phyloP scores from a whole-genome alignment of 2,797 vertebrate genomes.

The Phoxinus dragarum region DNA sequence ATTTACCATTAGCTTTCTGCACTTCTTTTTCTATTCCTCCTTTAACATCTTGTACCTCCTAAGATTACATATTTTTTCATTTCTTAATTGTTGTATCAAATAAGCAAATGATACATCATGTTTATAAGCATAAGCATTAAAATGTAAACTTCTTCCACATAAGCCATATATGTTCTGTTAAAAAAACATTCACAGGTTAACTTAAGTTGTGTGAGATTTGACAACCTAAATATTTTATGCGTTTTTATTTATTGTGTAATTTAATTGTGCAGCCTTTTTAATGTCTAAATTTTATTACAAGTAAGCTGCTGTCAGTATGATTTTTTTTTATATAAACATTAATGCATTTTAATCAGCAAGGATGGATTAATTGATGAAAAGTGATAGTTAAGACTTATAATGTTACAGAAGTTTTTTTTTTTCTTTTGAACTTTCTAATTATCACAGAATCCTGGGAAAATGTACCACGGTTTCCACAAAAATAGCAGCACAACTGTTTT shows the following conservation, averaged over 20 bases:
- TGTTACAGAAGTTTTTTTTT: not conserved
- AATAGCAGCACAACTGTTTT: not conserved
- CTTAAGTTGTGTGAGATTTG: not conserved
- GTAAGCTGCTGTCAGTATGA: too few species aligned
- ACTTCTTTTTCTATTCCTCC: not conserved
- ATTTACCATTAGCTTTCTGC: not conserved
- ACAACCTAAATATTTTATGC: conserved; percentile 2
- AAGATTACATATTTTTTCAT: not conserved
- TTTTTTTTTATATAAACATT: too few species aligned
- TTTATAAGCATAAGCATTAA: not conserved
- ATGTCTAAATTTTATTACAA: not conserved
- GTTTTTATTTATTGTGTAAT: not conserved
- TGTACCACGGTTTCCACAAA: not conserved
- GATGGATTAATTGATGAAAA: not conserved
- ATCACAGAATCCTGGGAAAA: not conserved
- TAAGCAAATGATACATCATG: not conserved
- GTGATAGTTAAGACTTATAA: not conserved
- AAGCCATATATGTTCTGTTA: too few species aligned
- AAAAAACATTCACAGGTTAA: not conserved
- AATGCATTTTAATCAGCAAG: not conserved
- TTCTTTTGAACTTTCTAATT: not conserved
- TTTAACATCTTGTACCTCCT: not conserved
- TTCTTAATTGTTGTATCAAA: not conserved
- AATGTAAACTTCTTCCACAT: not conserved
- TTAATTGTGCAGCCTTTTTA: not conserved